Conservation (phyloP, 2,797 vertebrate genomes). For the Peromyscus melanophrys region DNA sequence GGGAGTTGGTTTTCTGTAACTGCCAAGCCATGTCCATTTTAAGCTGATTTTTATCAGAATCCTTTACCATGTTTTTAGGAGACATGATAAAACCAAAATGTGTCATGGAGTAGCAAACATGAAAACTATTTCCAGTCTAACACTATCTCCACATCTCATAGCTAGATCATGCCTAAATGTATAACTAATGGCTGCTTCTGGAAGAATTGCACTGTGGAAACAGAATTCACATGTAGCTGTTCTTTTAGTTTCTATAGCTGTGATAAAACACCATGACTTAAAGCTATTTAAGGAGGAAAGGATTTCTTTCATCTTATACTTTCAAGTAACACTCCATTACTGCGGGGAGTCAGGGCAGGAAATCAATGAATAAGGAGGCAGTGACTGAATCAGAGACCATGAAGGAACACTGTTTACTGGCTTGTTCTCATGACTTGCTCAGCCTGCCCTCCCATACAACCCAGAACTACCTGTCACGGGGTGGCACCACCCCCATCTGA, state of each 20-base stretch:
- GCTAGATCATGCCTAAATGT: neutral
- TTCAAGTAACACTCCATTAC: neutral
- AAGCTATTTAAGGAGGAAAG: neutral
- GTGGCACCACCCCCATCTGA: neutral
- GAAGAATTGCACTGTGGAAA: neutral
- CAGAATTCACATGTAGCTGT: neutral
- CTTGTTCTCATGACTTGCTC: neutral
- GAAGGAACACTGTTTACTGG: neutral
- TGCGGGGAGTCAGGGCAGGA: neutral
- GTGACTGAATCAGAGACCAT: neutral
- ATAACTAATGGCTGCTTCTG: neutral
- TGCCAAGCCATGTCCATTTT: neutral
- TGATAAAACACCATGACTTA: neutral
- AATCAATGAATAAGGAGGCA: neutral
- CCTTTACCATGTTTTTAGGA: neutral
- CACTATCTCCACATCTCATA: slow-evolving; percentile 21
- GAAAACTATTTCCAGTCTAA: neutral
- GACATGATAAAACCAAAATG: neutral
- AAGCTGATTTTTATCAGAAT: neutral
- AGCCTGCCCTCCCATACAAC: neutral
- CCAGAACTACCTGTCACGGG: neutral
- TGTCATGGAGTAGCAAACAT: neutral
- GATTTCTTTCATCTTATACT: neutral
- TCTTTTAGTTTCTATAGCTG: neutral
- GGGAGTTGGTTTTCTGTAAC: neutral